These are phyloP conservation scores for Daphoenositta chrysoptera DNA, from an alignment of 2,113 vertebrate species.

Conservation along the genomic window DNA sequence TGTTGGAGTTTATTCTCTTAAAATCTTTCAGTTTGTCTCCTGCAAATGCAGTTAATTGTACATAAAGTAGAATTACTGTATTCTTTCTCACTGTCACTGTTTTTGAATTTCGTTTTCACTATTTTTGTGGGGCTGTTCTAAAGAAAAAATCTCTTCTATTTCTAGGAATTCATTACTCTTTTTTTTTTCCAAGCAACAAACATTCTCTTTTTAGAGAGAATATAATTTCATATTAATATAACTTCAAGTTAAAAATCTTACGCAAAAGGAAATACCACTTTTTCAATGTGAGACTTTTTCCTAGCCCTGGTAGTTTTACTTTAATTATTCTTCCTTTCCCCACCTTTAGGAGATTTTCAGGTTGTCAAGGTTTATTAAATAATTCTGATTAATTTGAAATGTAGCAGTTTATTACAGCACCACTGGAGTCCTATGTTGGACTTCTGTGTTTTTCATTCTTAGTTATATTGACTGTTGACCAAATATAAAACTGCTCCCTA, in stretches of 20 bases:
- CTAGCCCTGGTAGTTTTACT: not conserved
- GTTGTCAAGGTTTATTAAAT: not conserved
- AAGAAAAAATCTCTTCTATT: not conserved
- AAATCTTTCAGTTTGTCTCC: not conserved
- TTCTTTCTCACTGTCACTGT: not conserved
- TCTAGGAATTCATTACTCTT: not conserved
- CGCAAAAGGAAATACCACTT: rapidly evolving
- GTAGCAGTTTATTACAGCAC: not conserved
- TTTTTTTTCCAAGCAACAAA: not conserved
- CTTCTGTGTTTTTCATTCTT: not conserved
- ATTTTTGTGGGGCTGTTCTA: not conserved
- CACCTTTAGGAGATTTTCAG: not conserved
- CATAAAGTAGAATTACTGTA: not conserved
- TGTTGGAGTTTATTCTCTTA: not conserved
- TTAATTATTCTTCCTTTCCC: not conserved
- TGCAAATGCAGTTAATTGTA: not conserved
- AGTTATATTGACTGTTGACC: not conserved
- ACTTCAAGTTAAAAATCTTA: not conserved
- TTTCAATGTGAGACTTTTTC: not conserved
- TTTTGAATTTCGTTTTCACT: not conserved
- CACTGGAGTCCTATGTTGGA: not conserved
- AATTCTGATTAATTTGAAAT: not conserved
- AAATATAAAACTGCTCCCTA: not conserved
- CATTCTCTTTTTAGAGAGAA: not conserved
- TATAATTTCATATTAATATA: not conserved